These are phyloP conservation scores for Isoperla grammatica DNA, from an alignment of 2,888 invertebrate genomes.

Conservation along the genomic window DNA sequence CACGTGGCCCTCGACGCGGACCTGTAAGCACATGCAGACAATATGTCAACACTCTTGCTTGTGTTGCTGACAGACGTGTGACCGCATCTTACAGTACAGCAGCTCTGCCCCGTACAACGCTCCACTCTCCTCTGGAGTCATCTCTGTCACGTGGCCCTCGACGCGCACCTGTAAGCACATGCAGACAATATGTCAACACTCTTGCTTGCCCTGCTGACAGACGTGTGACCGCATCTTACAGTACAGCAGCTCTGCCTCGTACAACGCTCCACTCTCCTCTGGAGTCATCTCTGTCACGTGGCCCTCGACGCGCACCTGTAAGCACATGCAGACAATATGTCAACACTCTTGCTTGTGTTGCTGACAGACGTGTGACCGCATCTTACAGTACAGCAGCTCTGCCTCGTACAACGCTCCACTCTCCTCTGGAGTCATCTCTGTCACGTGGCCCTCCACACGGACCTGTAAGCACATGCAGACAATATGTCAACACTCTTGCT, in stretches of 20 bases:
- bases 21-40: conserved; percentile 38
- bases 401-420: conserved; percentile 42
- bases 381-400: conserved; percentile 47
- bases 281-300: conserved; percentile 37
- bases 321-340: neutral
- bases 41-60: neutral
- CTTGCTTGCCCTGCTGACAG: conserved; percentile 36
- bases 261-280: conserved; percentile 40
- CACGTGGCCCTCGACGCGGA: conserved; percentile 44
- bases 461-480: conserved; percentile 42
- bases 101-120: conserved; percentile 45
- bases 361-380: too few species aligned
- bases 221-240: conserved; percentile 47
- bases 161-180: conserved; percentile 44
- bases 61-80: conserved; percentile 41
- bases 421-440: conserved; percentile 38
- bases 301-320: conserved; percentile 47
- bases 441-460: conserved; percentile 36
- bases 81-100: conserved; percentile 45
- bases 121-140: conserved; percentile 38
- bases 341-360: neutral
- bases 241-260: conserved; percentile 44
- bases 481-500: too few species aligned
- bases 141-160: conserved; percentile 41
- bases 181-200: neutral